phyloP scores from a whole-genome alignment of 2,888 invertebrate species.

The Lasiommata megera region DNA sequence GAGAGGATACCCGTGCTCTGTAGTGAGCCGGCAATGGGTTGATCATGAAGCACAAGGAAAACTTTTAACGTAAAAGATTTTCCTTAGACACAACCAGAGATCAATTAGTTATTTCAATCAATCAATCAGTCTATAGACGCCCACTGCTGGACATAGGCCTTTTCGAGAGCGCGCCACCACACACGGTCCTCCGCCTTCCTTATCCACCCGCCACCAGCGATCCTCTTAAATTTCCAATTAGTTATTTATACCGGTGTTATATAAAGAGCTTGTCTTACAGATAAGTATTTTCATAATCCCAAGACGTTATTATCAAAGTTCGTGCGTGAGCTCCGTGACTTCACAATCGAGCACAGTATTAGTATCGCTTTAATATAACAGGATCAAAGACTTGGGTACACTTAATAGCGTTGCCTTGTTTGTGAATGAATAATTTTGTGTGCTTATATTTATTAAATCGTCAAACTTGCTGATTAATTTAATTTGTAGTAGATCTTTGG shows the following conservation, averaged over 20 bases:
- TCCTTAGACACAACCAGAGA: too few relatives aligned
- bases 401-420: constrained; percentile 10
- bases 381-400: constrained; percentile 8
- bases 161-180: too few relatives aligned
- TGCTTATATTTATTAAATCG: constrained; percentile 3
- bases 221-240: too few relatives aligned
- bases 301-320: constrained; percentile 12
- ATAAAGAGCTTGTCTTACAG: not conserved
- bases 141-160: too few relatives aligned
- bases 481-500: constrained; percentile 5
- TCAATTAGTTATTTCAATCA: too few relatives aligned
- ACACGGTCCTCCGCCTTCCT: too few relatives aligned
- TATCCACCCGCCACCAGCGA: too few relatives aligned
- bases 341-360: constrained; percentile 10
- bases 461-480: not conserved
- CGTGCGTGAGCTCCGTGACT: constrained; percentile 6
- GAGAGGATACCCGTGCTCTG: too few relatives aligned
- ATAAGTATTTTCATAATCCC: constrained; percentile 9
- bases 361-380: constrained; percentile 8
- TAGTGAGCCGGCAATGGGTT: too few relatives aligned
- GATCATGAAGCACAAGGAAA: too few relatives aligned
- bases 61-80: too few relatives aligned
- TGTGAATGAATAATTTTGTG: constrained; percentile 9
- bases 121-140: too few relatives aligned
- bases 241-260: not conserved